Evolutionary conservation across 1,140 invertebrate species (phyloP).

Genomic region (Heterodera carotae): DNA sequence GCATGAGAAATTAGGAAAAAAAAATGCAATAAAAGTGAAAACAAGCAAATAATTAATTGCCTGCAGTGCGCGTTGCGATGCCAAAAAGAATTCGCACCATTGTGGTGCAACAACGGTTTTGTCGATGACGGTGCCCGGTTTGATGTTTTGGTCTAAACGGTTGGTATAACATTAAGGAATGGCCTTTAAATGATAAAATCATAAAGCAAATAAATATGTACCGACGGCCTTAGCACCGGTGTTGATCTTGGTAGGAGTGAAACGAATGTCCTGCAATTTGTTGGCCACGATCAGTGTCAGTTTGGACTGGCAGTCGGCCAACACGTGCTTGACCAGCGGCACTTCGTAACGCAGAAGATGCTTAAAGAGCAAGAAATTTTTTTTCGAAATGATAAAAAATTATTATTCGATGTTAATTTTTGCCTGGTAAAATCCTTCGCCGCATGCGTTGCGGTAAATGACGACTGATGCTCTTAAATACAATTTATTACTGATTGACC

Average conservation of each 20-base stretch:
- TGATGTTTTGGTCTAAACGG: slow-evolving; percentile 17
- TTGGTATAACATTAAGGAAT: neutral
- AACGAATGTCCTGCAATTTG: slow-evolving; percentile 22
- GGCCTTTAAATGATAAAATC: too few relatives aligned
- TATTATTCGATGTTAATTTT: too few relatives aligned
- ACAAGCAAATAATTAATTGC: neutral
- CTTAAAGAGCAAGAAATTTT: neutral
- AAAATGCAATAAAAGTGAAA: neutral
- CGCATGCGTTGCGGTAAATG: slow-evolving; percentile 30
- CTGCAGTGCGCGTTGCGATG: neutral
- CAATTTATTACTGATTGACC: neutral
- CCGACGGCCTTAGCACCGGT: neutral
- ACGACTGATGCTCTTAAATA: slow-evolving; percentile 10
- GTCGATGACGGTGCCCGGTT: slow-evolving; percentile 29
- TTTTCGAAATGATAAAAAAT: neutral
- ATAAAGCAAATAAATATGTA: too few relatives aligned
- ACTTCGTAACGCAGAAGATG: slow-evolving; percentile 30
- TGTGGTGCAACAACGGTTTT: slow-evolving; percentile 25
- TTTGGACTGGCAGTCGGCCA: neutral
- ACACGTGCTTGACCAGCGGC: slow-evolving; percentile 3
- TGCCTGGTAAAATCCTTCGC: slow-evolving; percentile 24
- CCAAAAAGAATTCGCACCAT: slow-evolving; percentile 28
- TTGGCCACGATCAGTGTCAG: slow-evolving; percentile 27
- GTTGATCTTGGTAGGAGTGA: slow-evolving; percentile 11
- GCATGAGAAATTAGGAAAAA: too few relatives aligned